Percentiles rank a stretch among this genome's conserved stretches.
Conservation (phyloP, 2,113 vertebrate species). For the Gallinago paraguaiae region DNA sequence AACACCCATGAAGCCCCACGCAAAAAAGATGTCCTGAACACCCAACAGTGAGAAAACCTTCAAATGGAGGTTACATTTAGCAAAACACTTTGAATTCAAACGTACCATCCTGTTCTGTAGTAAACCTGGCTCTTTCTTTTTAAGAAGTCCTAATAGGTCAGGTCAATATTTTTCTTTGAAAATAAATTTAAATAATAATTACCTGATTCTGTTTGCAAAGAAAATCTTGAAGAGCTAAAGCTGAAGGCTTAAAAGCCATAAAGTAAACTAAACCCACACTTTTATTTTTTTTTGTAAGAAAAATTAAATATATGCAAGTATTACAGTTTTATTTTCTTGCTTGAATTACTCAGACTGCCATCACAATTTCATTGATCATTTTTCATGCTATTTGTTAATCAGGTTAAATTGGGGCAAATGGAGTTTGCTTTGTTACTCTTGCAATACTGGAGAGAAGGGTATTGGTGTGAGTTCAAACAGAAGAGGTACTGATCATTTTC, state of each 20-base stretch:
- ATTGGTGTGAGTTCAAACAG: background rate
- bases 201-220: background rate
- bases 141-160: background rate
- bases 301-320: background rate
- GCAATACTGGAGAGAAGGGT: background rate
- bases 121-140: background rate
- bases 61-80: background rate
- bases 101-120: background rate
- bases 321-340: background rate
- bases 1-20: background rate
- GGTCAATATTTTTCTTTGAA: background rate
- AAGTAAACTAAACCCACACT: background rate
- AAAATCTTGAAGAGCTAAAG: background rate
- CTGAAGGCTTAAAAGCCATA: background rate
- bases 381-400: background rate
- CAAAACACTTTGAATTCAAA: background rate
- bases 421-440: background rate
- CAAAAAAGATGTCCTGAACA: background rate
- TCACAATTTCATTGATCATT: background rate
- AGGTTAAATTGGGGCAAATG: background rate
- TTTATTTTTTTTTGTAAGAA: background rate
- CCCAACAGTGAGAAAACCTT: background rate
- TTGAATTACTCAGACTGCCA: background rate
- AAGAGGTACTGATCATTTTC: background rate
- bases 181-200: background rate